phyloP scores from a whole-genome alignment of 2,797 vertebrate genomes.

The Sebastes diploproa region DNA sequence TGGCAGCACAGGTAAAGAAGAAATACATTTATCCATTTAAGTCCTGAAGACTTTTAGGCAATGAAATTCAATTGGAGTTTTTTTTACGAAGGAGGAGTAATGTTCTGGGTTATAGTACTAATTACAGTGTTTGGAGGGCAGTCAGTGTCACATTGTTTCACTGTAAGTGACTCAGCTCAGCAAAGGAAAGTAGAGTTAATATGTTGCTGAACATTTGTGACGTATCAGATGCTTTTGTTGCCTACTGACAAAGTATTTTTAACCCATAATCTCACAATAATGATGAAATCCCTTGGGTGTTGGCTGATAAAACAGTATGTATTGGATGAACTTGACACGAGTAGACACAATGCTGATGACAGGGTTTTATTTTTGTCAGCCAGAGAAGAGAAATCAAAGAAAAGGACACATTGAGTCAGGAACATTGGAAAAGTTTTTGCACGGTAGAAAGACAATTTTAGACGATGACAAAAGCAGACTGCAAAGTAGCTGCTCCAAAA shows the following conservation, averaged over 20 bases:
- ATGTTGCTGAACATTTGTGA: background rate
- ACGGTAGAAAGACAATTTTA: background rate
- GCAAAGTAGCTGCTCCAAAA: conserved; percentile 1
- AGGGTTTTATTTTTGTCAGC: background rate
- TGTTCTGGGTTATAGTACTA: background rate
- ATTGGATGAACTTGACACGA: background rate
- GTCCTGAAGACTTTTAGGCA: background rate
- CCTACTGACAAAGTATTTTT: background rate
- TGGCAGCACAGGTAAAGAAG: conserved; percentile 71
- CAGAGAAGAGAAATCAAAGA: background rate
- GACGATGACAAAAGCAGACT: background rate
- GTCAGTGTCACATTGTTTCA: background rate
- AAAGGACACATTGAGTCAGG: background rate
- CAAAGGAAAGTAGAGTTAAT: background rate
- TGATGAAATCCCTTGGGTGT: background rate
- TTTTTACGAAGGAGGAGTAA: background rate
- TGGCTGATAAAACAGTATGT: background rate
- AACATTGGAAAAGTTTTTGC: background rate
- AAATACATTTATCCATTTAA: background rate
- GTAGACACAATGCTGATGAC: background rate
- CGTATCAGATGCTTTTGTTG: background rate
- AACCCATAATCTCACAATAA: background rate
- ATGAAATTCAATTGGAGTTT: background rate
- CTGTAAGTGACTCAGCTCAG: background rate
- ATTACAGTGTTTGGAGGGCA: background rate